Conservation (phyloP, 2,113 vertebrate genomes). For the Pyxicephalus adspersus region DNA sequence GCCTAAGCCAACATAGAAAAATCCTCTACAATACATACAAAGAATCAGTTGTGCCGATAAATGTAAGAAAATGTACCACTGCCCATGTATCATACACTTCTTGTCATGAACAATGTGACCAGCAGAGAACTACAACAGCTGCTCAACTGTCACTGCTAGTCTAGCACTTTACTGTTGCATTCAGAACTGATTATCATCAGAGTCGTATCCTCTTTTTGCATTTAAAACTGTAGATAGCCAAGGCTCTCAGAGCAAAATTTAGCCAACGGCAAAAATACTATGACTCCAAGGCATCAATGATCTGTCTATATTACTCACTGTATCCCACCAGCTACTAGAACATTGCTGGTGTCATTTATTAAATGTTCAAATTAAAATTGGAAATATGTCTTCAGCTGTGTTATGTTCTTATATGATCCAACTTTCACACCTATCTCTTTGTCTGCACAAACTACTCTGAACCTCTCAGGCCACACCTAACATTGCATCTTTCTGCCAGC, state of each 20-base stretch:
- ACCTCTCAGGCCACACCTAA: too few relatives aligned
- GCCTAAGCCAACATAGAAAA: too few relatives aligned
- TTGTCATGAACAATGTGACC: background rate
- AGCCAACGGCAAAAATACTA: background rate
- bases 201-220: background rate
- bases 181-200: background rate
- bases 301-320: background rate
- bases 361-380: too few relatives aligned
- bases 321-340: background rate
- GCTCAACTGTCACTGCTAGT: slow-evolving; percentile 3
- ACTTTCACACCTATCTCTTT: too few relatives aligned
- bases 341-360: too few relatives aligned
- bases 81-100: background rate
- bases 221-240: background rate
- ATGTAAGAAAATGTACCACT: background rate
- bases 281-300: background rate
- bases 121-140: background rate
- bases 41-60: background rate
- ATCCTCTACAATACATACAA: too few relatives aligned
- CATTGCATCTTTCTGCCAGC: too few relatives aligned
- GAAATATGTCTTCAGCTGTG: too few relatives aligned
- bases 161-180: background rate
- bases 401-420: too few relatives aligned
- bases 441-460: too few relatives aligned
- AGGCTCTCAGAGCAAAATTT: background rate